Base-by-base conservation (phyloP, 2,797 vertebrate genomes). In the Poeciliopsis gracilis region DNA sequence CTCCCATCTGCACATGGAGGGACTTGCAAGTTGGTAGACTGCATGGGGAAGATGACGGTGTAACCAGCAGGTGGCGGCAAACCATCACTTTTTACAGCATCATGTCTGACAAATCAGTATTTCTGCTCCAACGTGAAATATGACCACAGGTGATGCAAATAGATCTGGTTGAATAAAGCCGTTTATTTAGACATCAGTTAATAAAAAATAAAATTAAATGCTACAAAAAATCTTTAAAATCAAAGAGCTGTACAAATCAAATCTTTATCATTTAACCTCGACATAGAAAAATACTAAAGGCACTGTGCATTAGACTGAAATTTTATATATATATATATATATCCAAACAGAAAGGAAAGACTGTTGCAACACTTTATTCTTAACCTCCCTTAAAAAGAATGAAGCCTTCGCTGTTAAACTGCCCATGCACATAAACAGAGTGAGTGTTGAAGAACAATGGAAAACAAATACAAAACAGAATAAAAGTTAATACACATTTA, bases 241-340 rank as follows among this genome's bases (percentile, higher is more conserved):
- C 77, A 90, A 89, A 87, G 12, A 89, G 88, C 91, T 94, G 85
- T 94, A 95, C 92, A 95, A 93, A 95, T 82, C 81, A 91, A 88
- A 86, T 88, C 87, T 92, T 85, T 77, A 87, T 80, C 79, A 82
- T 77, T 78, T 85, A 51, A 71, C 89, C 82, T 91, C 72, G 36
- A 93, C 88, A 91, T 95, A 95, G 85, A 95, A 96, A 96, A 96
- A 91, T 93, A 94, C 86, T 94, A 96, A 93, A 96, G 95, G 96
- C 96, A 96, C 96, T 94, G 89, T 86, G 92, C 85, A 93, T 89
- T 86, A 86, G 81, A 90, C 82, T 84, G 90, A 85, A 84, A 72
- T 20, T 49, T 83, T 38, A 90, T 73, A 89, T 84, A 63, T 51
- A 9, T 2, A 51, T 9, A n/a, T n/a, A n/a, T n/a, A n/a, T n/a